These are phyloP conservation scores for Brachionus asplanchnoidis DNA, from an alignment of 1,140 invertebrate genomes.

Conservation along the genomic window DNA sequence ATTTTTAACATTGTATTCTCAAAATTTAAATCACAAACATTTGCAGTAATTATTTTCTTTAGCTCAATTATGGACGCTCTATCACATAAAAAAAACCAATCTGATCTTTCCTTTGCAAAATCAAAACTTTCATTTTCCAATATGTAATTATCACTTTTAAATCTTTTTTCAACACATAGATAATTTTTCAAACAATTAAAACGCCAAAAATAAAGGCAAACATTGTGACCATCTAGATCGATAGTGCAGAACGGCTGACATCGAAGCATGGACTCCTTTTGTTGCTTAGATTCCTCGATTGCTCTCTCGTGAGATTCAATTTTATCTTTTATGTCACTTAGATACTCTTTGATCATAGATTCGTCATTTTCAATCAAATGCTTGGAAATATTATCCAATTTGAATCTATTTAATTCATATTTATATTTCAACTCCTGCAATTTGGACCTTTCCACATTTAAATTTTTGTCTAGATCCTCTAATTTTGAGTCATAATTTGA, in stretches of 20 bases:
- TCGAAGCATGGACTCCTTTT: background rate
- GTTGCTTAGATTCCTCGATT: background rate
- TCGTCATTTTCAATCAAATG: background rate
- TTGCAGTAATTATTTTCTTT: background rate
- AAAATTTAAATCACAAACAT: background rate
- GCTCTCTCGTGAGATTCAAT: background rate
- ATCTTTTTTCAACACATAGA: background rate
- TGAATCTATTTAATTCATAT: background rate
- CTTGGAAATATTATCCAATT: background rate
- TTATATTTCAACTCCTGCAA: background rate
- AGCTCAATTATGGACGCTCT: background rate
- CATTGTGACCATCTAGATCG: background rate
- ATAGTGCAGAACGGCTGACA: background rate
- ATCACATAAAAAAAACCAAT: background rate
- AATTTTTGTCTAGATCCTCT: background rate
- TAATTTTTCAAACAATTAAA: constrained; percentile 8
- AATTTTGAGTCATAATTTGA: background rate
- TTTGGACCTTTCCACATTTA: background rate
- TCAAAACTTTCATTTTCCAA: background rate
- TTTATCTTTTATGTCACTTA: background rate
- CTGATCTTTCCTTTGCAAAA: background rate
- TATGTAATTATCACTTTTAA: background rate
- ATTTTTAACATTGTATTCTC: background rate
- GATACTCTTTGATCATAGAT: background rate
- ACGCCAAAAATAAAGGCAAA: background rate